These are phyloP conservation scores for Anastrepha ludens DNA, from an alignment of 1,140 invertebrate genomes.

Conservation along the genomic window DNA sequence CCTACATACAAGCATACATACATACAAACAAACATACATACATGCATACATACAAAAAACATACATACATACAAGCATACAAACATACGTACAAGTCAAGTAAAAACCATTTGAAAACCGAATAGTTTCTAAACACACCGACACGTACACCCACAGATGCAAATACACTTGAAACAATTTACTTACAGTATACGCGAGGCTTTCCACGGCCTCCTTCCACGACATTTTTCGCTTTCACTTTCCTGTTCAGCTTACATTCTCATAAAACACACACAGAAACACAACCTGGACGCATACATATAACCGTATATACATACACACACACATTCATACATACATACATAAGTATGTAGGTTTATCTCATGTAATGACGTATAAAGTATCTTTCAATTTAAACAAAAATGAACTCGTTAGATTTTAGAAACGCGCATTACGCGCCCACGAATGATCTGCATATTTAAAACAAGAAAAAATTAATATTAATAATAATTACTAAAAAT, in stretches of 20 bases:
- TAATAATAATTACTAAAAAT: conserved; percentile 37
- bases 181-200: conserved; percentile 10
- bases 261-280: neutral
- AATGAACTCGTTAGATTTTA: conserved; percentile 51
- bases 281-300: neutral
- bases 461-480: conserved; percentile 2
- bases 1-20: conserved; percentile 40
- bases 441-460: conserved; percentile 53
- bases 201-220: neutral
- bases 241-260: neutral
- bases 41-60: neutral
- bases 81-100: neutral
- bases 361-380: conserved; percentile 44
- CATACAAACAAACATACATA: neutral
- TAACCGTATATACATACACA: neutral
- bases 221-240: conserved; percentile 34
- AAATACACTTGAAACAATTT: neutral
- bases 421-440: neutral
- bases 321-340: conserved; percentile 8
- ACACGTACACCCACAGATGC: no score
- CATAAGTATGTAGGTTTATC: conserved; percentile 21
- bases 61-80: neutral
- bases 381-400: conserved; percentile 52
- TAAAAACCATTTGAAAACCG: no score
- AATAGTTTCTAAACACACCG: no score